These are phyloP conservation scores for Chelonia mydas DNA, from an alignment of 2,797 vertebrate genomes.

Conservation along the genomic window DNA sequence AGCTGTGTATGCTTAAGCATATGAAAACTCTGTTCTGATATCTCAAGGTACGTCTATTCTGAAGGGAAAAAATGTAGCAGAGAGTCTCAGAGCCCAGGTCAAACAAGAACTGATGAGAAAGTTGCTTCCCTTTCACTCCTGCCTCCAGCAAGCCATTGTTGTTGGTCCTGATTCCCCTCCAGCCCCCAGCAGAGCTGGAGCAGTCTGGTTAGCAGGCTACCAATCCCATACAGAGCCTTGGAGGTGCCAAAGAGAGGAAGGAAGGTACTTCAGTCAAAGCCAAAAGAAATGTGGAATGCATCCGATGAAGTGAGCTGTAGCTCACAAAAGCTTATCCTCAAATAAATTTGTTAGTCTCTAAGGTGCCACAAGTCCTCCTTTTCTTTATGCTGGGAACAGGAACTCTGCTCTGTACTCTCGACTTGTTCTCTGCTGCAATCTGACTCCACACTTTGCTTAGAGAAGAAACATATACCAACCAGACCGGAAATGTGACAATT, in stretches of 20 bases:
- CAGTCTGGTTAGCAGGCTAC: neutral
- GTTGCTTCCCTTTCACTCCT: neutral
- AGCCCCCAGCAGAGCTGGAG: neutral
- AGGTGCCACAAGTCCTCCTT: no score
- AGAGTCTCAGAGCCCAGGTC: neutral
- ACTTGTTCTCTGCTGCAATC: neutral
- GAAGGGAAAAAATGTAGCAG: neutral
- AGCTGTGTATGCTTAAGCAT: neutral
- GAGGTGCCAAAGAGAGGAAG: neutral
- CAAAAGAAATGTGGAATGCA: neutral
- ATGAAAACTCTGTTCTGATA: neutral
- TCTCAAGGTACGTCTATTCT: neutral
- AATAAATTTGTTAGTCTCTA: no score
- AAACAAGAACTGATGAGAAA: neutral
- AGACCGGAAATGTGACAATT: neutral
- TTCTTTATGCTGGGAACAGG: no score
- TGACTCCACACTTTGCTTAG: neutral
- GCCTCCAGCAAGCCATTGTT: neutral
- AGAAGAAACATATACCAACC: neutral
- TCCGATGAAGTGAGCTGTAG: no score
- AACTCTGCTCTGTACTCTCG: neutral
- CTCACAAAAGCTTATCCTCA: no score
- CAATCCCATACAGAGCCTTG: neutral
- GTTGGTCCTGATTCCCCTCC: neutral
- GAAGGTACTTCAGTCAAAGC: neutral